Base-by-base conservation (phyloP, 2,113 vertebrate species). In the Sporophila hypoxantha region DNA sequence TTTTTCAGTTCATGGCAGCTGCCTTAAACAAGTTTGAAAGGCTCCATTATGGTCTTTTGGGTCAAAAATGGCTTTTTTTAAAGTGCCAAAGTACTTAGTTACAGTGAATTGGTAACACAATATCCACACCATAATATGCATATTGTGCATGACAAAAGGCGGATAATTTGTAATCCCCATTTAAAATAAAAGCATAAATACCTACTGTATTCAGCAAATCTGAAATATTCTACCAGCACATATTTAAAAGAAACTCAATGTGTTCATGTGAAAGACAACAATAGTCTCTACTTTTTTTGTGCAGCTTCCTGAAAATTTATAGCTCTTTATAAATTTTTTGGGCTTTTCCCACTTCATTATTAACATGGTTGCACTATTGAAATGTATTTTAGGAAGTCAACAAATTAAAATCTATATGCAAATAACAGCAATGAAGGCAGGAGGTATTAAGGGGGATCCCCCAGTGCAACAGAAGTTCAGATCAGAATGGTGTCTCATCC, bases 151-250 rank as follows among this genome's bases (percentile, higher is more conserved):
- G 89, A 94, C 61, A 94, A 95, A 94, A 94, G 68, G 76, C 65
- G 34, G 95, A 89, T 93, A 92, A 96, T 96, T 96, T 96, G 93
- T 95, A 90, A 92, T 86, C 80, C 36, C 94, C 95, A 93, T 96
- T 95, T 89, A 87, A 90, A 96, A 93, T 95, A 94, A 89, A 94
- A 92, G 89, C 68, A 95, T 92, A 90, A 93, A 90, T 94, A 91
- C 70, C 78, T 94, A 95, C 93, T 93, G 79, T 95, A 93, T 93
- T 94, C 94, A 95, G 87, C 82, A 94, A 46, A 82, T 79, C 57
- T 73, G 60, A 86, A 92, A 88, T 64, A 29, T 70, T 86, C 60
- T 80, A 66, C 52, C 50, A 57, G n/a, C 65, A 65, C 30, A 69
- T 92, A 87, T 81, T 91, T 91, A 95, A 95, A 89, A 62, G 56